Base-by-base conservation (phyloP, 2,888 invertebrate genomes). In the Anaspis maculata region DNA sequence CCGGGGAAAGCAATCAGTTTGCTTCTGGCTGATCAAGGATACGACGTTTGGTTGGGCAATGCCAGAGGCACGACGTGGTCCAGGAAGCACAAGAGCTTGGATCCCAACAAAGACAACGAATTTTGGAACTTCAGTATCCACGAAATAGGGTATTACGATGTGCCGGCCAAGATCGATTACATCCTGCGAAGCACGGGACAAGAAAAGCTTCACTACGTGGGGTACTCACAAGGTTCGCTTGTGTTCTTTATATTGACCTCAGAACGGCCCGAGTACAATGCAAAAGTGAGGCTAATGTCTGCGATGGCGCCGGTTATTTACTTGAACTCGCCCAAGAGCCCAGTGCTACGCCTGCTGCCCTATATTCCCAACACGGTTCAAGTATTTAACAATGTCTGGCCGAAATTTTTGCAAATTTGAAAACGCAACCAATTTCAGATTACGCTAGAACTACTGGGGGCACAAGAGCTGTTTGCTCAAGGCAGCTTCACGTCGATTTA, bases 151-250 rank as follows among this genome's bases (percentile, higher is more conserved):
- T 61, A 71, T 31, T 73, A 68, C 44, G 90, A 91, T 59, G 55
- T 89, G 23, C 85, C 89, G 1, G 75, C 82, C 0, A 79, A 78
- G 67, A 77, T 91, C 27, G 80, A 89, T 54, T 74, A 77, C 50
- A 68, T 77, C 11, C 60, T 79, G 1, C 45, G 52, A 1, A 27
- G 42, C 1, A 79, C 84, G 0, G 70, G 71, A 0, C 64, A 70
- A 11, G 41, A 69, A 1, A 66, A 74, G 25, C 49, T 89, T 0
- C 78, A 79, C 46, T 88, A 85, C 54, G 63, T 84, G 1, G 89
- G 87, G 0, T 84, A 87, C 25, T 44, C 44, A 13, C 37, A 45
- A 46, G 87, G 85, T 3, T 74, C 78, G 1, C 77, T 78, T 1
- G 51, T 66, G 2, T 79, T 78, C 54, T 79, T 73, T 51, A 75